Percentiles rank a stretch among this genome's conserved stretches.
phyloP scores from a whole-genome alignment of 1,140 invertebrate genomes.

The Delia radicum region DNA sequence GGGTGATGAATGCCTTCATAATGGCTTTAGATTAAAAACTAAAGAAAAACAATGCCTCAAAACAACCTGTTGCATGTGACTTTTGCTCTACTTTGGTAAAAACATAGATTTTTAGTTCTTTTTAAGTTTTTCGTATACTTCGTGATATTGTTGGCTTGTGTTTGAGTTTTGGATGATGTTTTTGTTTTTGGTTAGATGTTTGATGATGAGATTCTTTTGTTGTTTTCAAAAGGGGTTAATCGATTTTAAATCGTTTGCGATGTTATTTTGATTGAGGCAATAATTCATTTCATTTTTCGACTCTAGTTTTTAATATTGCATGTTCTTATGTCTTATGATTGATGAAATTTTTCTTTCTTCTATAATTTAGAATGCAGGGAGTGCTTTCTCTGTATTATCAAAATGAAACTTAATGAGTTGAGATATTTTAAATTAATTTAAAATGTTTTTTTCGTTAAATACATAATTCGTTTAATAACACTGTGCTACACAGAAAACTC shows the following conservation, averaged over 20 bases:
- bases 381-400: background rate
- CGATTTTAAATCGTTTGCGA: conserved; percentile 56
- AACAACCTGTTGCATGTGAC: conserved; percentile 51
- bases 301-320: background rate
- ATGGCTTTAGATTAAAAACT: background rate
- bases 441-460: background rate
- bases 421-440: conserved; percentile 7
- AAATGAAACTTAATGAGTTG: background rate
- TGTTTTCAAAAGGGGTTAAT: conserved; percentile 39
- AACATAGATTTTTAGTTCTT: background rate
- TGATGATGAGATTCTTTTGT: background rate
- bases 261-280: conserved; percentile 51
- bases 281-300: conserved; percentile 35
- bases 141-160: background rate
- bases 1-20: background rate
- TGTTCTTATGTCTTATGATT: background rate
- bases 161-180: background rate
- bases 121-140: too few relatives aligned
- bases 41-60: background rate
- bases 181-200: background rate
- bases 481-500: too few relatives aligned
- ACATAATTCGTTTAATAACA: too few relatives aligned
- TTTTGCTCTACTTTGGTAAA: background rate
- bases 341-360: background rate
- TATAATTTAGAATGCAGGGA: background rate